Conservation (phyloP, 2,888 invertebrate genomes). For the Acleris cristana region DNA sequence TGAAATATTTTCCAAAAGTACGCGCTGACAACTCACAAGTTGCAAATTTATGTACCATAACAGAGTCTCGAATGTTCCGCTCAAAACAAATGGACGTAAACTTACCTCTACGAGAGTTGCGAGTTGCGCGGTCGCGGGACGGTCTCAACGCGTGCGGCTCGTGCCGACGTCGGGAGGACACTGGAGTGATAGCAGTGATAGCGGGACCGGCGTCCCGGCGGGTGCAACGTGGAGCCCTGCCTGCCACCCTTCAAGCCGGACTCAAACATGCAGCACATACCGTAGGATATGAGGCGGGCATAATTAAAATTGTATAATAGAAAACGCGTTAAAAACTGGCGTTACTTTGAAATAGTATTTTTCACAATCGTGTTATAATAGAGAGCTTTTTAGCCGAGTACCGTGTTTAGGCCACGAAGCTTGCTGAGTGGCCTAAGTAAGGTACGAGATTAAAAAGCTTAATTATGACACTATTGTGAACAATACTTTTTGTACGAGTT, state of each 20-base stretch:
- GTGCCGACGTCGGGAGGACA: conserved; percentile 48
- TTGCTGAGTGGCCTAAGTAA: too few relatives aligned
- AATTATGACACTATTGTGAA: too few relatives aligned
- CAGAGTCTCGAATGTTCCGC: background rate
- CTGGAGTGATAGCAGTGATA: conserved; percentile 53
- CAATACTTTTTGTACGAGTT: too few relatives aligned
- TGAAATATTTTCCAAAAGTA: background rate
- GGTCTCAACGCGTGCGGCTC: conserved; percentile 50
- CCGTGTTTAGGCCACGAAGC: too few relatives aligned
- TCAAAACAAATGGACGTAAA: conserved; percentile 2
- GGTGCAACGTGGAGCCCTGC: background rate
- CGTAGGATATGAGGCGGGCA: background rate
- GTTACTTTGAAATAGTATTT: too few relatives aligned
- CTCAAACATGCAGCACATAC: background rate
- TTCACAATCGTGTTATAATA: too few relatives aligned
- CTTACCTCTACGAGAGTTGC: conserved; percentile 26
- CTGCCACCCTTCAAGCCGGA: background rate
- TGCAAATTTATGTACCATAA: background rate
- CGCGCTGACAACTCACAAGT: background rate
- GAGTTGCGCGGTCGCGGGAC: conserved; percentile 13
- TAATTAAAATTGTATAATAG: background rate
- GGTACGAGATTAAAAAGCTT: too few relatives aligned
- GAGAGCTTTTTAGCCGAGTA: too few relatives aligned
- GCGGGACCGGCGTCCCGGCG: conserved; percentile 33
- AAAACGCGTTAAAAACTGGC: background rate